Conservation (phyloP, 2,113 vertebrate genomes). For the Leptosomus discolor region DNA sequence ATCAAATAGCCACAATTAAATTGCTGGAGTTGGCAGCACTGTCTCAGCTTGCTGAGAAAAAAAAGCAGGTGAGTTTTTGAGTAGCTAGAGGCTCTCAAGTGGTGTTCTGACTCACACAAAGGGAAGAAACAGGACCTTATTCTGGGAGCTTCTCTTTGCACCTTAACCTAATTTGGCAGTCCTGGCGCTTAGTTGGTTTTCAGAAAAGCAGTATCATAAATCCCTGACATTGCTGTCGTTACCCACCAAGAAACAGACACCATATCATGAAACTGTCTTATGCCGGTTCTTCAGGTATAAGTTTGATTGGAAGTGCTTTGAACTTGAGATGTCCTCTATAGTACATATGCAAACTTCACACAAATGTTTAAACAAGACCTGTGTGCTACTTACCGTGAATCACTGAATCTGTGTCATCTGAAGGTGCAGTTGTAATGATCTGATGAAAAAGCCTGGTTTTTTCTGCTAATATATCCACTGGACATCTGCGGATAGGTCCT, state of each 20-base stretch:
- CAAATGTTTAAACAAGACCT: not conserved
- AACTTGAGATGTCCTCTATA: not conserved
- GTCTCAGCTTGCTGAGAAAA: not conserved
- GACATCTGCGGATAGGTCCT: not conserved
- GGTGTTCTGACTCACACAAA: not conserved
- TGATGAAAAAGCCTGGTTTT: not conserved
- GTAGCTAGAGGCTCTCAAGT: not conserved
- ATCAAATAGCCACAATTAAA: not conserved
- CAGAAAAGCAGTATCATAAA: not conserved
- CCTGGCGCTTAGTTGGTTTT: not conserved
- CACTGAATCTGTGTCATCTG: not conserved
- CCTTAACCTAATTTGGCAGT: not conserved
- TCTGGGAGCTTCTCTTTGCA: not conserved
- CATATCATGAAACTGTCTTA: not conserved
- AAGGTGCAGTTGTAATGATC: not conserved
- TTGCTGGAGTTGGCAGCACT: not conserved
- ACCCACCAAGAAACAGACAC: not conserved
- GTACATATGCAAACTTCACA: not conserved
- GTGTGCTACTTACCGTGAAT: not conserved
- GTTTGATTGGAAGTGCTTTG: not conserved
- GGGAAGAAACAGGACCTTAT: not conserved
- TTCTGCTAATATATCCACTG: not conserved
- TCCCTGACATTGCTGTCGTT: not conserved
- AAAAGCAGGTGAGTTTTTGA: not conserved
- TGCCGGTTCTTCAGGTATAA: not conserved